phyloP scores from a whole-genome alignment of 2,797 vertebrate genomes.

The Thalassophryne amazonica region DNA sequence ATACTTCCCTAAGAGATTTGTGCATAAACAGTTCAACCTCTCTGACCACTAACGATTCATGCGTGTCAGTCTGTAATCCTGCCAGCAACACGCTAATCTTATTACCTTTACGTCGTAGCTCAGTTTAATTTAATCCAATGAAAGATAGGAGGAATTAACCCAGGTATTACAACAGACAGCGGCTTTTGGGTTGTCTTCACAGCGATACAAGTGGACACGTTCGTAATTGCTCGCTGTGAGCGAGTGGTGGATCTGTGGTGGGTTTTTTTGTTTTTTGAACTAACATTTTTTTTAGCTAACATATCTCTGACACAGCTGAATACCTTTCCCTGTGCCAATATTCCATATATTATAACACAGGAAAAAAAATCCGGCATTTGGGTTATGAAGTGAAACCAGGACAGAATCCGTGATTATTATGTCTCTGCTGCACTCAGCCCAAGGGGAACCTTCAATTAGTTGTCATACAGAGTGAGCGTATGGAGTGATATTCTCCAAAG shows the following conservation, averaged over 20 bases:
- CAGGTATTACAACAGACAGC: slow-evolving; percentile 49
- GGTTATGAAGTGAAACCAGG: slow-evolving; percentile 50
- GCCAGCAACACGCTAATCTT: slow-evolving; percentile 59
- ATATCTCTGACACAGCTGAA: slow-evolving; percentile 69
- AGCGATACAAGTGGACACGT: slow-evolving; percentile 28
- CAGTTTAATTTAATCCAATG: slow-evolving; percentile 64
- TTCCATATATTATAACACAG: slow-evolving; percentile 77
- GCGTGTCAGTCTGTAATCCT: slow-evolving; percentile 55
- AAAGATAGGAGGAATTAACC: slow-evolving; percentile 56
- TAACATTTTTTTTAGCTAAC: no score
- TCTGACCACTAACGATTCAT: slow-evolving; percentile 50
- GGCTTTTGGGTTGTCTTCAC: slow-evolving; percentile 29
- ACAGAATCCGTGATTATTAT: slow-evolving; percentile 83
- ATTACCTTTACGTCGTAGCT: slow-evolving; percentile 59
- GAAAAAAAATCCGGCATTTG: slow-evolving; percentile 49
- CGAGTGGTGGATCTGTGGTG: slow-evolving; percentile 42
- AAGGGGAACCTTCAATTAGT: slow-evolving; percentile 75
- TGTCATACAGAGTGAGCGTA: slow-evolving; percentile 53
- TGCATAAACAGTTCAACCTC: slow-evolving; percentile 54
- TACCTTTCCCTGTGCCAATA: slow-evolving; percentile 64
- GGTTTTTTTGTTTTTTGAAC: no score
- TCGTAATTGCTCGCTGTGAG: slow-evolving; percentile 28
- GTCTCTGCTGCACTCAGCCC: slow-evolving; percentile 63
- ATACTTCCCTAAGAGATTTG: slow-evolving; percentile 32
- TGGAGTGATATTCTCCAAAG: slow-evolving; percentile 60